Conservation (phyloP, 2,888 invertebrate species). For the Chorisops tibialis region DNA sequence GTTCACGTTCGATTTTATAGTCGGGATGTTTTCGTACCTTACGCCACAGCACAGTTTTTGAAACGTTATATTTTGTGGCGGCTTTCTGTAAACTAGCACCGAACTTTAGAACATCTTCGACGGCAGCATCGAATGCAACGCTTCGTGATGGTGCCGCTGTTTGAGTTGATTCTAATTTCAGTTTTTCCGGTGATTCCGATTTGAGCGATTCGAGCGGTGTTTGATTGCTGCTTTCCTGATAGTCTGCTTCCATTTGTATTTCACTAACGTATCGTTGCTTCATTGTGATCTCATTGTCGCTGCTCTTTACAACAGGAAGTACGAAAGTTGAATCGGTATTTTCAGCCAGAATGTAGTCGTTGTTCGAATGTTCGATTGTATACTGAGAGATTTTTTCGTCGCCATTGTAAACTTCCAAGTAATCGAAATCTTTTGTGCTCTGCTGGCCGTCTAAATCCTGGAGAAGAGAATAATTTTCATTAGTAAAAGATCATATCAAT, state of each 20-base stretch:
- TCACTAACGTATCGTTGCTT: not conserved
- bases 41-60: constrained; percentile 51
- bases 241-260: not conserved
- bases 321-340: constrained; percentile 38
- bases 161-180: not conserved
- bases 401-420: constrained; percentile 47
- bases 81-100: constrained; percentile 50
- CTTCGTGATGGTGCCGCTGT: constrained; percentile 30
- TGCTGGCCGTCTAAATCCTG: constrained; percentile 16
- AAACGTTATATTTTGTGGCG: constrained; percentile 47
- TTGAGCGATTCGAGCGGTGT: not conserved
- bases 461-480: not conserved
- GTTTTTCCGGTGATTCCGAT: not conserved
- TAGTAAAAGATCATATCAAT: not conserved
- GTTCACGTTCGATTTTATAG: constrained; percentile 46
- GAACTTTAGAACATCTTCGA: constrained; percentile 46
- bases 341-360: constrained; percentile 49
- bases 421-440: constrained; percentile 43
- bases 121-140: constrained; percentile 45
- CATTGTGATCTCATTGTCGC: constrained; percentile 2
- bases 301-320: constrained; percentile 36
- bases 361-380: constrained; percentile 46
- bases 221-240: not conserved
- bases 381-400: constrained; percentile 47
- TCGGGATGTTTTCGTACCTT: constrained; percentile 48